These are phyloP conservation scores for Cinara cedri DNA, from an alignment of 2,888 invertebrate species.

Conservation along the genomic window DNA sequence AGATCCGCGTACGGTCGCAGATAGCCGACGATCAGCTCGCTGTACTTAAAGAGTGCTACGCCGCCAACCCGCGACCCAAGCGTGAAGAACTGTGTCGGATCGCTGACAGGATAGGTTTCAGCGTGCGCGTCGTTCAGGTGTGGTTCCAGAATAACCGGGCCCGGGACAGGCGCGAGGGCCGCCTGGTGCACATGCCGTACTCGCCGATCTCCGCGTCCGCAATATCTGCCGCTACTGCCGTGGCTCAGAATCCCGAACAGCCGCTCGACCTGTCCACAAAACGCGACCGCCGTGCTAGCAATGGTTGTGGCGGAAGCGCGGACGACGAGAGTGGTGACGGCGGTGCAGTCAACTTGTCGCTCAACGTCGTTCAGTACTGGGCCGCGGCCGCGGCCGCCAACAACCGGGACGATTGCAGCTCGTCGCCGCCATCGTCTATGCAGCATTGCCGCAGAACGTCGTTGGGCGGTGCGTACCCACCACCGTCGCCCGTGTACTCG, in stretches of 20 bases:
- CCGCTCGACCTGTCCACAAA: conserved; percentile 91
- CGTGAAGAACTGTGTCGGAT: conserved; percentile 91
- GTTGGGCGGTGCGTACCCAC: conserved; percentile 30
- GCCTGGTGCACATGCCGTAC: conserved; percentile 65
- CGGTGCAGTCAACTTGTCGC: conserved; percentile 80
- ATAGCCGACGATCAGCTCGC: conserved; percentile 93
- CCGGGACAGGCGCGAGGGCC: conserved; percentile 77
- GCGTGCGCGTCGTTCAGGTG: conserved; percentile 81
- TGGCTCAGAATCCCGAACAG: conserved; percentile 67
- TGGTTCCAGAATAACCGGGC: conserved; percentile 98
- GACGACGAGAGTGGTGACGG: conserved; percentile 75
- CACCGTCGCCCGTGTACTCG: conserved; percentile 34
- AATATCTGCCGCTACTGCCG: conserved; percentile 15
- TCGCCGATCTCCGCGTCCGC: conserved; percentile 61
- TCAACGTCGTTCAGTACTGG: conserved; percentile 63
- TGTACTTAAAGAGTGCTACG: conserved; percentile 86
- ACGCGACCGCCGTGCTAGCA: conserved; percentile 76
- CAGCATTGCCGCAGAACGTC: conserved; percentile 60
- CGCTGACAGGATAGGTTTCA: conserved; percentile 73
- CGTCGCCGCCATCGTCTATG: conserved; percentile 69
- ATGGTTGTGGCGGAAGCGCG: conserved; percentile 75
- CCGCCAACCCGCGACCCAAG: conserved; percentile 89
- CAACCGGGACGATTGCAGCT: conserved; percentile 66
- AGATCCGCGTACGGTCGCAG: conserved; percentile 89
- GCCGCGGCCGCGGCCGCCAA: conserved; percentile 60